These are phyloP conservation scores for Emydocephalus ijimae DNA, from an alignment of 2,113 vertebrate species.

Conservation along the genomic window DNA sequence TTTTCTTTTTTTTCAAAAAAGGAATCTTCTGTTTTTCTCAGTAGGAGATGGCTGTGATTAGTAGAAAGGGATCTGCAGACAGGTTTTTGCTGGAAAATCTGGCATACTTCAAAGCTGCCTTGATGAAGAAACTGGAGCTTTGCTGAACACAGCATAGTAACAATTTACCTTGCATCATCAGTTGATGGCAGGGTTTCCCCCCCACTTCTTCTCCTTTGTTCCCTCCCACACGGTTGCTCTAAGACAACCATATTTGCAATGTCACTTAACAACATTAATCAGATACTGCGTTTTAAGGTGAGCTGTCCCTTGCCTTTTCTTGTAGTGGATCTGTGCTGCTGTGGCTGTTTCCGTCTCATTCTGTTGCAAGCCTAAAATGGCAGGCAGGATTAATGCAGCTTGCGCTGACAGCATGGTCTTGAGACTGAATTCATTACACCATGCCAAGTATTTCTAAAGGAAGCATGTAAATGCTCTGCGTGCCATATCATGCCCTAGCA, in stretches of 20 bases:
- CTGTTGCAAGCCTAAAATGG: conserved; percentile 75
- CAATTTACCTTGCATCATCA: conserved; percentile 79
- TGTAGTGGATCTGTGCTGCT: conserved; percentile 70
- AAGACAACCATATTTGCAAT: conserved; percentile 87
- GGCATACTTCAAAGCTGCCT: conserved; percentile 64
- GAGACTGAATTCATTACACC: conserved; percentile 75
- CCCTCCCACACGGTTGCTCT: conserved; percentile 80
- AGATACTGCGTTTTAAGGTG: conserved; percentile 84
- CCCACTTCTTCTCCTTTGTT: conserved; percentile 68
- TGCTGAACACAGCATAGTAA: conserved; percentile 71
- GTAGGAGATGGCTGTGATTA: conserved; percentile 56
- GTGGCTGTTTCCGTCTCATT: conserved; percentile 66
- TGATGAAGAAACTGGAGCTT: conserved; percentile 74
- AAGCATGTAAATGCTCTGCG: conserved; percentile 79
- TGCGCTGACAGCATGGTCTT: conserved; percentile 77
- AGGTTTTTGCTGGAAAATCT: conserved; percentile 67
- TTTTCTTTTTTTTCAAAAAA: conserved; percentile 52
- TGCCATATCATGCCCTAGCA: conserved; percentile 70
- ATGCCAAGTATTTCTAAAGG: conserved; percentile 76
- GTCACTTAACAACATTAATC: conserved; percentile 86
- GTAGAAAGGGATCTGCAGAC: conserved; percentile 41
- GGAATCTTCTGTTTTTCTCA: conserved; percentile 67
- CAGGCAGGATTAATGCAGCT: conserved; percentile 82
- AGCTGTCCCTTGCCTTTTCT: conserved; percentile 75
- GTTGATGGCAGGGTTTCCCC: conserved; percentile 70